Conservation (phyloP, 2,113 vertebrate genomes). For the Setophaga petechia region DNA sequence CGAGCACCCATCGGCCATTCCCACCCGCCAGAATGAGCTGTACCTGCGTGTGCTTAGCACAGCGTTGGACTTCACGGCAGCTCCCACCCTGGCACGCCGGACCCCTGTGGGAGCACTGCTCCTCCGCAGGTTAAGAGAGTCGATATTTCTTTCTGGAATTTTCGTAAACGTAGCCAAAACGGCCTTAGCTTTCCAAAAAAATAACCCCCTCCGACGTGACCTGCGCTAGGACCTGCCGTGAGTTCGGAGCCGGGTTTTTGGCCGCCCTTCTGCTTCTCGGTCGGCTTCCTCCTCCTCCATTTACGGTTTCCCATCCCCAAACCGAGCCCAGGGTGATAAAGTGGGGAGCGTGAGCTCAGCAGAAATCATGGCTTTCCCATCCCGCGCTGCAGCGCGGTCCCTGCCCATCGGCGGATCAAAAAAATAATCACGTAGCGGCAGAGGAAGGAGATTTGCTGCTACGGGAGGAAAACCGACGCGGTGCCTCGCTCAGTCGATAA, state of each 20-base stretch:
- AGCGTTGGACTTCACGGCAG: not conserved
- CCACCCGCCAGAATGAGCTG: not conserved
- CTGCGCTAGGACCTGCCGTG: not conserved
- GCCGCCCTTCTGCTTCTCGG: not conserved
- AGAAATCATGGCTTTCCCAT: conserved; percentile 40
- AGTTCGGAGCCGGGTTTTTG: not conserved
- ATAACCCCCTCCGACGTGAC: not conserved
- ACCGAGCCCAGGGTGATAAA: not conserved
- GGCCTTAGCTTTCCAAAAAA: not conserved
- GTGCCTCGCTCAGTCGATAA: not conserved
- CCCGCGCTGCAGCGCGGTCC: not conserved
- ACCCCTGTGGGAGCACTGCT: not conserved
- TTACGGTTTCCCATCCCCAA: not conserved
- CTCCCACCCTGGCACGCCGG: not conserved
- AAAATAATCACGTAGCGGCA: not conserved
- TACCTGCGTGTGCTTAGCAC: not conserved
- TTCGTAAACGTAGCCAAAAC: not conserved
- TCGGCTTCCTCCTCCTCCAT: not conserved
- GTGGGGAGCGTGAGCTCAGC: conserved; percentile 38
- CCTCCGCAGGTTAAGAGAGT: not conserved
- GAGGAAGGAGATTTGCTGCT: not conserved
- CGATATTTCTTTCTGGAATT: conserved; percentile 8
- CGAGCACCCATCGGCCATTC: not conserved
- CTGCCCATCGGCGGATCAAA: not conserved
- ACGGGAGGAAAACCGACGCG: not conserved